Conservation (phyloP, 2,888 invertebrate genomes). For the Dicycla oo region DNA sequence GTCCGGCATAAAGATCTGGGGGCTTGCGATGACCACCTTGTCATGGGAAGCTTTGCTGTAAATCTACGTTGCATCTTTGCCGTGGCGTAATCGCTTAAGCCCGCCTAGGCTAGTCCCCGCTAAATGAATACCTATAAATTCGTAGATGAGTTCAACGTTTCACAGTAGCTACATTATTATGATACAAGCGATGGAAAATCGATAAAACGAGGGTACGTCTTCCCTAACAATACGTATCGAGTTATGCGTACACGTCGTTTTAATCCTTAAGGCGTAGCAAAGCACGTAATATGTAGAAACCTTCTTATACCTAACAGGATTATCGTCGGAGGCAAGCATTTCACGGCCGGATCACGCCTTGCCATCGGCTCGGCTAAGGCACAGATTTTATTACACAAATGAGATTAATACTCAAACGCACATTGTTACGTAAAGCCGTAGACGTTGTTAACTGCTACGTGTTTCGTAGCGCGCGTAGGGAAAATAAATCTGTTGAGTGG, state of each 20-base stretch:
- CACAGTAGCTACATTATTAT: conserved; percentile 53
- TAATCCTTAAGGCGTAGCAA: conserved; percentile 93
- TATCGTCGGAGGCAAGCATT: conserved; percentile 91
- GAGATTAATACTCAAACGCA: conserved; percentile 87
- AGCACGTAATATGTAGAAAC: conserved; percentile 93
- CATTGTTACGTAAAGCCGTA: conserved; percentile 68
- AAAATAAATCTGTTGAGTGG: conserved; percentile 33
- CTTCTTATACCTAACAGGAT: conserved; percentile 94
- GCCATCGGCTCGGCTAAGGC: conserved; percentile 85
- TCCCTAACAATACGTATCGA: conserved; percentile 76
- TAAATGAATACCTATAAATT: conserved; percentile 87
- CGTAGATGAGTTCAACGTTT: conserved; percentile 64
- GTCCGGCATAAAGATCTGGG: conserved; percentile 87
- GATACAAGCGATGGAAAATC: conserved; percentile 63
- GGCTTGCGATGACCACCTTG: conserved; percentile 90
- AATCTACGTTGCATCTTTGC: conserved; percentile 90
- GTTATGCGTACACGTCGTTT: conserved; percentile 87
- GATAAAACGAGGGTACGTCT: conserved; percentile 61
- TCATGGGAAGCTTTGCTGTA: conserved; percentile 87
- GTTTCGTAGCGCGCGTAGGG: conserved; percentile 38
- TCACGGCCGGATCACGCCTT: conserved; percentile 90
- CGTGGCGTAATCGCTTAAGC: conserved; percentile 86
- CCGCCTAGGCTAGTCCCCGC: conserved; percentile 75
- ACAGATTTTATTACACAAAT: conserved; percentile 91
- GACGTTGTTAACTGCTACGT: conserved; percentile 60